These are phyloP conservation scores for Drosophila lutescens DNA, from an alignment of 2,888 invertebrate species.

Conservation along the genomic window DNA sequence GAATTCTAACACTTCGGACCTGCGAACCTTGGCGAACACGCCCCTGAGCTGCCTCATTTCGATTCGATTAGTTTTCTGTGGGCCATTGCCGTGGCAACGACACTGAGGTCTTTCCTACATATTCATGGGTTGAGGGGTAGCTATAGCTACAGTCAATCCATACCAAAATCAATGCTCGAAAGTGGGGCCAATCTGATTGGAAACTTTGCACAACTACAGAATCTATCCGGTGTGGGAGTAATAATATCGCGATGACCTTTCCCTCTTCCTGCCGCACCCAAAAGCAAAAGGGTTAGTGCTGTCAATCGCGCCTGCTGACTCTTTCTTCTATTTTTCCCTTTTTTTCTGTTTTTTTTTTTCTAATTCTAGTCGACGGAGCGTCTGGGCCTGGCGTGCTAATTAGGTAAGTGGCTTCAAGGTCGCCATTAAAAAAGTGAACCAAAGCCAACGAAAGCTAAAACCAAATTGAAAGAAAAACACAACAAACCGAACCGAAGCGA, in stretches of 20 bases:
- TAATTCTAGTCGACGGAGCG: constrained; percentile 51
- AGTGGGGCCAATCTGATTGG: constrained; percentile 34
- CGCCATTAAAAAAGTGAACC: constrained; percentile 57
- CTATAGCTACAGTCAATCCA: constrained; percentile 57
- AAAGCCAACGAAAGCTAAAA: constrained; percentile 47
- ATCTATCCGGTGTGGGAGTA: constrained; percentile 8
- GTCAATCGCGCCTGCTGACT: background rate
- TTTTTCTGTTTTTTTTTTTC: constrained; percentile 2
- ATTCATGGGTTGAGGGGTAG: constrained; percentile 48
- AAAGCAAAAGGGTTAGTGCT: constrained; percentile 21
- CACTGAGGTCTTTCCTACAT: constrained; percentile 53
- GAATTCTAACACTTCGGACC: constrained; percentile 72
- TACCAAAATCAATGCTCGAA: constrained; percentile 71
- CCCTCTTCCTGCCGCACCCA: background rate
- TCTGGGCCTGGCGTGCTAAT: constrained; percentile 64
- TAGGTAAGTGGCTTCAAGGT: constrained; percentile 75
- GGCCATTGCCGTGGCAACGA: constrained; percentile 76
- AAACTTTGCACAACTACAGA: constrained; percentile 29
- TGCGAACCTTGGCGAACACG: constrained; percentile 61
- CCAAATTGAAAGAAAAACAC: constrained; percentile 46
- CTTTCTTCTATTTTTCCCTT: background rate
- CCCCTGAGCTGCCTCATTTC: constrained; percentile 61
- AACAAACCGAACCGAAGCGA: constrained; percentile 34
- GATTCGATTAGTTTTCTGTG: constrained; percentile 52
- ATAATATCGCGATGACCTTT: constrained; percentile 37